Evolutionary conservation across 2,888 invertebrate species (phyloP).

Genomic region (Acleris holmiana): DNA sequence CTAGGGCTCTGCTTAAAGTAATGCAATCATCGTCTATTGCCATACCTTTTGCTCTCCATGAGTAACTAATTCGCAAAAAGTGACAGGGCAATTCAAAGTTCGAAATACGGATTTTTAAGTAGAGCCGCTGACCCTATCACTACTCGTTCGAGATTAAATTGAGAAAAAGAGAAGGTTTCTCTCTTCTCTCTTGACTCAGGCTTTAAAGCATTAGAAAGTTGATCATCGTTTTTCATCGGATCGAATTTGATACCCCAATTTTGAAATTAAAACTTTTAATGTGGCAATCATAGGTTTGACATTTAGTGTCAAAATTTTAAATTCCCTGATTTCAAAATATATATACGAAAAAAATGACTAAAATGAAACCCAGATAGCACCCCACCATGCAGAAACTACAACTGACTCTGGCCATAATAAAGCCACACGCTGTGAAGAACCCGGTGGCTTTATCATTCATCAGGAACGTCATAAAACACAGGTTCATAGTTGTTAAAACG

Average conservation of each 20-base stretch:
- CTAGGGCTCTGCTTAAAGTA: too few species aligned
- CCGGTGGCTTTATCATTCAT: constrained; percentile 89
- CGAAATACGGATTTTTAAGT: too few species aligned
- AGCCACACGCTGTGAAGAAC: constrained; percentile 93
- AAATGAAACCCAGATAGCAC: constrained; percentile 34
- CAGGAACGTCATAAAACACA: constrained; percentile 86
- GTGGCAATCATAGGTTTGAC: constrained; percentile 4
- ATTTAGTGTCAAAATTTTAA: constrained; percentile 17
- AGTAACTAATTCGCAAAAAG: too few species aligned
- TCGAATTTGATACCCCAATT: background rate
- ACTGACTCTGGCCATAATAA: constrained; percentile 93
- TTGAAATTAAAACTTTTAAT: background rate
- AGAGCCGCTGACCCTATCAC: too few species aligned
- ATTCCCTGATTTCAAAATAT: constrained; percentile 28
- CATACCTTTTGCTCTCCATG: too few species aligned
- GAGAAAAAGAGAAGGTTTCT: too few species aligned
- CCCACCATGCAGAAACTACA: constrained; percentile 80
- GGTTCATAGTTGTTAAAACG: constrained; percentile 89
- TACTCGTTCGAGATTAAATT: too few species aligned
- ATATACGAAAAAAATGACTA: constrained; percentile 22
- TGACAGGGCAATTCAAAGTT: too few species aligned
- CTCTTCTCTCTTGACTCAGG: too few species aligned
- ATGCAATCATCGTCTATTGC: too few species aligned
- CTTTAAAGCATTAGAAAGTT: too few species aligned
- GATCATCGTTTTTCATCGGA: background rate